Percentiles rank a stretch among this genome's conserved stretches.
These are phyloP conservation scores for Disparrhopalites patrizii DNA, from an alignment of 2,888 invertebrate genomes.

Conservation along the genomic window DNA sequence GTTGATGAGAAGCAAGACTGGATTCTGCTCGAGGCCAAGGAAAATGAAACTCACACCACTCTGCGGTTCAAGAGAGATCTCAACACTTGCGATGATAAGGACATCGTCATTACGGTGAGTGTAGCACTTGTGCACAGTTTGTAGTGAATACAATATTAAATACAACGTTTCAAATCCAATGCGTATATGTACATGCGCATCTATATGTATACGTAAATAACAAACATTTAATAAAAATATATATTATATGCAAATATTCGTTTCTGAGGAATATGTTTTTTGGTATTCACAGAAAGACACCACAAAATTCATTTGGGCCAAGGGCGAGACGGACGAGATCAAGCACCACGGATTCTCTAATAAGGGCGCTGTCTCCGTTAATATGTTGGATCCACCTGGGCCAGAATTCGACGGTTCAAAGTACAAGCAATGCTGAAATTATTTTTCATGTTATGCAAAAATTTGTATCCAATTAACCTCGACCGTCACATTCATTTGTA, in stretches of 20 bases:
- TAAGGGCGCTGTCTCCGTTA: neutral
- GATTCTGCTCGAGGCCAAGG: neutral
- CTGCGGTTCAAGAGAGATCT: neutral
- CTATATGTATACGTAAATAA: neutral
- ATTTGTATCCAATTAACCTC: too few relatives aligned
- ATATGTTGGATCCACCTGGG: too few relatives aligned
- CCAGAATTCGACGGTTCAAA: too few relatives aligned
- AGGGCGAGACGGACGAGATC: neutral
- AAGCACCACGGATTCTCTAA: conserved; percentile 7
- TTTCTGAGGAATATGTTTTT: neutral
- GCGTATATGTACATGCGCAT: neutral
- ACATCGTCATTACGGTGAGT: conserved; percentile 1
- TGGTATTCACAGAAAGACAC: neutral
- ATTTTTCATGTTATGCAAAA: too few relatives aligned
- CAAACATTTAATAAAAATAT: neutral
- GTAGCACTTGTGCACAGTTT: neutral
- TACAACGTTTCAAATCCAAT: neutral
- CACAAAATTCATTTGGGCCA: conserved; percentile 1
- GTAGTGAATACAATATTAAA: neutral
- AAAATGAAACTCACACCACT: conserved; percentile 10
- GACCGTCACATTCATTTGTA: too few relatives aligned
- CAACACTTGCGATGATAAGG: conserved; percentile 1
- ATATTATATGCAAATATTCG: too few relatives aligned
- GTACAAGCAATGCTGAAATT: too few relatives aligned
- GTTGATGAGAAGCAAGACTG: conserved; percentile 2